Base-by-base conservation (phyloP, 2,888 invertebrate species). In the Rhogogaster chlorosoma region DNA sequence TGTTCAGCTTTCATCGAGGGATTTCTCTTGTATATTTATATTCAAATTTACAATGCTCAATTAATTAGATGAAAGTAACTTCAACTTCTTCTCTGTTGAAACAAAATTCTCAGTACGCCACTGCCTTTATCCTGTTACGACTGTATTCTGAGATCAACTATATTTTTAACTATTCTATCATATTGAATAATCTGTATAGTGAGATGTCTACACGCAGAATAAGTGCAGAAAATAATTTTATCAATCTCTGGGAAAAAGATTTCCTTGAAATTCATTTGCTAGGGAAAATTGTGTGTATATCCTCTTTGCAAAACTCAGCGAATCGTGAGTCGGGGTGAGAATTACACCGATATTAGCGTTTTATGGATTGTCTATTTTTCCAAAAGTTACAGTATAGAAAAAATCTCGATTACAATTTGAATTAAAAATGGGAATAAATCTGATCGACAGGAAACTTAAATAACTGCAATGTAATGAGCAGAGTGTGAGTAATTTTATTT, bases 401-500 rank as follows among this genome's bases (percentile, higher is more conserved):
- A 45, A 82, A 26, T 38, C n/a, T 32, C 32, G 42, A 67, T 5
- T 38, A 71, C 71, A 7, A 26, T 70, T 29, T 26, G 45, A 32
- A 45, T 32, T 71, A 22, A 83, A 71, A 38, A 12, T 42, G 36
- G n/a, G 22, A 12, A 36, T n/a, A 26, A 32, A 38, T 42, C 36
- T 22, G n/a, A 18, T 61, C n/a, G 22, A 73, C 57, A 57, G 38
- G 18, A 61, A 32, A 49, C 73, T 84, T 53, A 12, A 53, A 73
- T 26, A 80, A 38, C 36, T 36, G 42, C 15, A 75, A 38, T n/a
- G 73, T 38, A 22, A 75, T 73, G 49, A 26, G 49, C 38, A 84
- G 18, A 61, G 36, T 32, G 64, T 45, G 22, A 57, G 36, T 53
- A 70, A 71, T 82, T 82, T 85, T 82, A 80, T 85, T 85, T 67